phyloP scores from a whole-genome alignment of 2,888 invertebrate species.

The Dynastes maya region DNA sequence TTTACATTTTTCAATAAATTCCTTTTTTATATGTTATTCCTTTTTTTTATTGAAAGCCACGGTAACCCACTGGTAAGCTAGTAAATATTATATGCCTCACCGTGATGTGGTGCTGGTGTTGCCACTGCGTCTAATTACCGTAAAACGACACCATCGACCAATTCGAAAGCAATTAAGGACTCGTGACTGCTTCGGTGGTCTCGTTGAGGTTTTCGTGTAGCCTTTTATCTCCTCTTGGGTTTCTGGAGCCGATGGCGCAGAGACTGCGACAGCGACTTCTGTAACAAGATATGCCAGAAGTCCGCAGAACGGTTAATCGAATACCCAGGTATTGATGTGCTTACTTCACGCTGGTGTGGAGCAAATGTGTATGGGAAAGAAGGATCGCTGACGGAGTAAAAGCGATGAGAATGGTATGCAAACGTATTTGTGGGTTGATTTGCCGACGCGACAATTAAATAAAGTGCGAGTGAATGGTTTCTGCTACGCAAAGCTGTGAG shows the following conservation, averaged over 20 bases:
- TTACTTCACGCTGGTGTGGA: background rate
- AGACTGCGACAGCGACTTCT: slow-evolving; percentile 8
- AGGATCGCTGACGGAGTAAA: slow-evolving; percentile 1
- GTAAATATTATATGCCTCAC: background rate
- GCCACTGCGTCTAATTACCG: slow-evolving; percentile 40
- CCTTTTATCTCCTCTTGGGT: slow-evolving; percentile 38
- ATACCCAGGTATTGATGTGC: background rate
- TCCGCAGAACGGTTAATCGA: background rate
- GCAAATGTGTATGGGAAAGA: slow-evolving; percentile 9
- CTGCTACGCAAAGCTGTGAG: background rate
- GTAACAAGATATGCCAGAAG: slow-evolving; percentile 28
- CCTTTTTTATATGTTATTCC: background rate
- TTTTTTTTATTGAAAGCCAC: background rate
- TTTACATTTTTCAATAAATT: slow-evolving; percentile 21
- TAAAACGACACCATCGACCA: slow-evolving; percentile 41
- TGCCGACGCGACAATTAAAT: slow-evolving; percentile 4
- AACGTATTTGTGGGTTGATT: slow-evolving; percentile 6
- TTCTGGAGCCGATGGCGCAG: slow-evolving; percentile 2
- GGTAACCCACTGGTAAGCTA: too few relatives aligned
- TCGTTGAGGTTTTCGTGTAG: slow-evolving; percentile 28
- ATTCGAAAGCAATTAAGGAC: slow-evolving; percentile 46
- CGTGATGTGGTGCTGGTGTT: slow-evolving; percentile 18
- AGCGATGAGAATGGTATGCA: background rate
- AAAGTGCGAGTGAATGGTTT: background rate
- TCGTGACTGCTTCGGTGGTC: slow-evolving; percentile 46